Evolutionary conservation across 2,797 vertebrate genomes (phyloP), one percentile per base, ranked within the genome.

Genomic region (Manis javanica): DNA sequence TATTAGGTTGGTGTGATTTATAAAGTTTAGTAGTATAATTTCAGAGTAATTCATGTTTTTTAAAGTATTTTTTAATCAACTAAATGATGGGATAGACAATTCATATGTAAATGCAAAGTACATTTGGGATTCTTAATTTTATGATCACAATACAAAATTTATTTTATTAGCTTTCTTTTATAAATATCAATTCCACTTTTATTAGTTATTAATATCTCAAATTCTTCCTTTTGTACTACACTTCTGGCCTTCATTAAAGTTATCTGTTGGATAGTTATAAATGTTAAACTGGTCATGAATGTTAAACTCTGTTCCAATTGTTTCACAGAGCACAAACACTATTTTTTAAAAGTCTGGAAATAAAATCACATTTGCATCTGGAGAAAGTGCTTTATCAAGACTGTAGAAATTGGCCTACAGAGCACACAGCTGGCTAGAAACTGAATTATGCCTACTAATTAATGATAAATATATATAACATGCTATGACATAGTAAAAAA

Each of bases 161-260:
- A 94, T 53, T 95, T 96, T 94, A 88, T 97, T 97, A 95, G 75
- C 23, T 87, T 98, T 96, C 72, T 91, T 90, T 96, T 98, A 87
- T 95, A 82, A 88, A 61, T 95, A 82, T 78, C 72, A 63, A 6
- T 79, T 94, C n/a, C 37, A 75, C 75, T 96, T 97, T 88, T 82
- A 61, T 85, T 39, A 74, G 42, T 69, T 96, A 97, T 98, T 95
- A 94, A 90, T 95, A 53, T 83, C 63, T 92, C 37, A n/a, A 81
- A 42, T 46, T 96, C 84, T 94, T 96, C 74, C 61, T 79, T 91
- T 97, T 90, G 24, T 87, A 68, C 95, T 93, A 94, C 95, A 94
- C 64, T 95, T 92, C 86, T 96, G 66, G 75, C 96, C 39, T 94
- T 97, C 92, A 92, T 91, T 95, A 95, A 96, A 82, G 19, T 97